These are phyloP conservation scores for Microcebus murinus DNA, from an alignment of 2,113 vertebrate genomes.

Conservation along the genomic window DNA sequence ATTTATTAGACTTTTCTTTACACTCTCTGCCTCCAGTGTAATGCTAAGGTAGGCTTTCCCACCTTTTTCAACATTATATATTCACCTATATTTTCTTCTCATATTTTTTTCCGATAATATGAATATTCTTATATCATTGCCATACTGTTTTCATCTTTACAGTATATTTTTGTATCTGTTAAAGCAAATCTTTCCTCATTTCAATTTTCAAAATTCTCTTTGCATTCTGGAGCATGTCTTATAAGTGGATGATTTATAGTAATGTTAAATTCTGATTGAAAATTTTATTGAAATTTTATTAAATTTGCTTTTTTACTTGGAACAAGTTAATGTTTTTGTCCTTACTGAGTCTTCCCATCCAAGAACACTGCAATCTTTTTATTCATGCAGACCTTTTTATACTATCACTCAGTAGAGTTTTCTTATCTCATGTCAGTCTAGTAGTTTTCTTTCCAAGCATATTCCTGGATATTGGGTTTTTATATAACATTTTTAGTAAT, in stretches of 20 bases:
- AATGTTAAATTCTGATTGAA: background rate
- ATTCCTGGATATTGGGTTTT: background rate
- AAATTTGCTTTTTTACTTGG: background rate
- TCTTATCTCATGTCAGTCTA: background rate
- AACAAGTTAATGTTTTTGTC: background rate
- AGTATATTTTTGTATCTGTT: background rate
- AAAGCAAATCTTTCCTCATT: background rate
- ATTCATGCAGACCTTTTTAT: background rate
- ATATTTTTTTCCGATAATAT: background rate
- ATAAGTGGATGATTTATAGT: background rate
- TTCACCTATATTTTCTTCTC: background rate
- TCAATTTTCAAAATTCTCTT: background rate
- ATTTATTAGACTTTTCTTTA: background rate
- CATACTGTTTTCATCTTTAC: background rate
- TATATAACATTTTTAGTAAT: background rate
- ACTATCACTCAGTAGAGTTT: background rate
- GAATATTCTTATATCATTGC: background rate
- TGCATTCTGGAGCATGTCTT: background rate
- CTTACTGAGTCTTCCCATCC: background rate
- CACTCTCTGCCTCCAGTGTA: background rate
- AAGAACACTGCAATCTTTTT: background rate
- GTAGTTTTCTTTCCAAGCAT: background rate
- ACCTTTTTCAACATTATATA: background rate
- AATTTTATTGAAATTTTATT: slow-evolving; percentile 14
- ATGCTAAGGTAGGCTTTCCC: background rate